Percentiles rank a stretch among this genome's conserved stretches.
Conservation (phyloP, 1,140 invertebrate genomes). For the Drosophila sulfurigaster region DNA sequence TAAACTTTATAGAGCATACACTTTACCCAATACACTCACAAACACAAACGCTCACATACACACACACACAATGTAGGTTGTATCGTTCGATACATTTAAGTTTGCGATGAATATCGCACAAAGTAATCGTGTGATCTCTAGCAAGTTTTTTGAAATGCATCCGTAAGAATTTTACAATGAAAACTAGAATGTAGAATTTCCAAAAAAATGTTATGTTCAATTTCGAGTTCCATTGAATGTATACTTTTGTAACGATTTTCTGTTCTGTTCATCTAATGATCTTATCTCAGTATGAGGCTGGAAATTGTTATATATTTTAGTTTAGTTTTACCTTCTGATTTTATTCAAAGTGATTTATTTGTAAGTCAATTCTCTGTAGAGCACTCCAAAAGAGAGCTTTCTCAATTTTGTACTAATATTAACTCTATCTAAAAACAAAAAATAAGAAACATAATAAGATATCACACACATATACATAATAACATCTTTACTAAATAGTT, state of each 20-base stretch:
- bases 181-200: conserved; percentile 9
- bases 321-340: not conserved
- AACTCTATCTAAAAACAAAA: not conserved
- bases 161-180: conserved; percentile 12
- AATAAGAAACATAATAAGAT: not conserved
- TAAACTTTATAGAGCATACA: conserved; percentile 3
- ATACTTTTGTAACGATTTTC: not conserved
- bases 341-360: conserved; percentile 8
- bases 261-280: not conserved
- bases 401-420: not conserved
- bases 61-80: conserved; percentile 4
- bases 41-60: conserved; percentile 2
- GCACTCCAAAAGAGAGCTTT: conserved; percentile 18
- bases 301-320: not conserved
- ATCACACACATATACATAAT: conserved; percentile 31
- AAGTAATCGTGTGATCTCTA: not conserved
- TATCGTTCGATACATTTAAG: not conserved
- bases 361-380: conserved; percentile 30
- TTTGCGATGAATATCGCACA: not conserved
- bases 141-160: conserved; percentile 24
- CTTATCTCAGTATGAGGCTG: not conserved
- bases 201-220: not conserved
- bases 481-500: conserved; percentile 13
- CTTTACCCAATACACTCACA: not conserved
- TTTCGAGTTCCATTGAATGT: not conserved